Percentiles rank a stretch among this genome's conserved stretches.
phyloP scores from a whole-genome alignment of 1,140 invertebrate species.

The Drosophila ogumai region DNA sequence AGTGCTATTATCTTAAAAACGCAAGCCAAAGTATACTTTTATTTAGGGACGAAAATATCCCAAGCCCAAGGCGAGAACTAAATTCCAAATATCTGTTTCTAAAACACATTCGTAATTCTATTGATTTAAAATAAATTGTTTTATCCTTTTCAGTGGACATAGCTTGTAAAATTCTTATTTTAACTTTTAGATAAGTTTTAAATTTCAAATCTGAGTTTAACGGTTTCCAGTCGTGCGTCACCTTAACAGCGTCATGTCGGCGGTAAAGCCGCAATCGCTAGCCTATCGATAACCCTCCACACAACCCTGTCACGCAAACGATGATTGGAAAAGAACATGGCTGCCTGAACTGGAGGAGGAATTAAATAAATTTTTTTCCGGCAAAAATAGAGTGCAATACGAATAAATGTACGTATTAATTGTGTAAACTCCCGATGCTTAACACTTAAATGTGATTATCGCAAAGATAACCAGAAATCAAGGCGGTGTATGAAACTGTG shows the following conservation, averaged over 20 bases:
- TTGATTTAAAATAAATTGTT: background rate
- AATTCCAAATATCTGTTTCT: background rate
- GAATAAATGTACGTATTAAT: slow-evolving; percentile 55
- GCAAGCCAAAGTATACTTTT: background rate
- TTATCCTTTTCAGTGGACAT: background rate
- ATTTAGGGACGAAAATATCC: background rate
- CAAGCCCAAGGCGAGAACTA: background rate
- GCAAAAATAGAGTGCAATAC: slow-evolving; percentile 63
- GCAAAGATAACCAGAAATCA: background rate
- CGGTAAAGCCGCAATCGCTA: background rate
- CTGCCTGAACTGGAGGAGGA: slow-evolving; percentile 57
- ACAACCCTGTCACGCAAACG: slow-evolving; percentile 29
- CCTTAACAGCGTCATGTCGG: slow-evolving; percentile 4
- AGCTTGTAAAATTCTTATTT: background rate
- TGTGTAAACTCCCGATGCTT: background rate
- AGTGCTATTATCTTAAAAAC: background rate
- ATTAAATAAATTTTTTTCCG: slow-evolving; percentile 60
- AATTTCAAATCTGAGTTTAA: background rate
- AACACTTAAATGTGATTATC: background rate
- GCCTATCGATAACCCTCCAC: slow-evolving; percentile 23
- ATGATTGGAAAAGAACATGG: slow-evolving; percentile 51
- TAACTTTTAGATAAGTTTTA: background rate
- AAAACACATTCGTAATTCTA: background rate
- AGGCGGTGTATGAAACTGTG: background rate
- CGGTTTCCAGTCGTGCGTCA: slow-evolving; percentile 7